Conservation (phyloP, 1,140 invertebrate species). For the Polyergus mexicanus region DNA sequence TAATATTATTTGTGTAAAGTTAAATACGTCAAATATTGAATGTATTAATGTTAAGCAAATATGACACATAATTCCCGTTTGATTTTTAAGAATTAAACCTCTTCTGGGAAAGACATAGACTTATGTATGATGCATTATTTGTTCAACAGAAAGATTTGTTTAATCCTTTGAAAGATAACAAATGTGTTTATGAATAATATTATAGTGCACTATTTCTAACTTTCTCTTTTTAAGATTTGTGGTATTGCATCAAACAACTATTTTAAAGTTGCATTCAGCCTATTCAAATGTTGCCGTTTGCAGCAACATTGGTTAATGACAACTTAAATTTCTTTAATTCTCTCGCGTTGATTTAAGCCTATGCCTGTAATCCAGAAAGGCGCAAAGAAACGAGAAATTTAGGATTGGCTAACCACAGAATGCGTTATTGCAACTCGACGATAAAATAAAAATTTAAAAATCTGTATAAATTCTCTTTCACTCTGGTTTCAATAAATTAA, state of each 20-base stretch:
- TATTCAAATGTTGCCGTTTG: neutral
- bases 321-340: neutral
- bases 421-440: neutral
- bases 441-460: neutral
- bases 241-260: neutral
- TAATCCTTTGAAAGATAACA: too few relatives aligned
- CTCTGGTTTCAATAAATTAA: neutral
- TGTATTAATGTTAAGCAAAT: too few relatives aligned
- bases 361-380: neutral
- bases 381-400: neutral
- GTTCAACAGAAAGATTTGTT: neutral
- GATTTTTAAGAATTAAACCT: too few relatives aligned
- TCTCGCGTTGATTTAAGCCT: neutral
- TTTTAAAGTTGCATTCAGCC: neutral
- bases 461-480: neutral
- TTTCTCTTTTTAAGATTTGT: slow-evolving; percentile 27
- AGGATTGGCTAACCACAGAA: neutral
- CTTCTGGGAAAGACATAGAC: too few relatives aligned
- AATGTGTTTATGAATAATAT: neutral
- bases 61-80: too few relatives aligned
- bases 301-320: neutral
- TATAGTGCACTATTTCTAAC: neutral
- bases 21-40: too few relatives aligned
- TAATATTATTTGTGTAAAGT: too few relatives aligned
- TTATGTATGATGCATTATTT: too few relatives aligned